Evolutionary conservation across 2,113 vertebrate genomes (phyloP), one percentile per base, ranked within the genome.

Genomic region (Lutjanus erythropterus): DNA sequence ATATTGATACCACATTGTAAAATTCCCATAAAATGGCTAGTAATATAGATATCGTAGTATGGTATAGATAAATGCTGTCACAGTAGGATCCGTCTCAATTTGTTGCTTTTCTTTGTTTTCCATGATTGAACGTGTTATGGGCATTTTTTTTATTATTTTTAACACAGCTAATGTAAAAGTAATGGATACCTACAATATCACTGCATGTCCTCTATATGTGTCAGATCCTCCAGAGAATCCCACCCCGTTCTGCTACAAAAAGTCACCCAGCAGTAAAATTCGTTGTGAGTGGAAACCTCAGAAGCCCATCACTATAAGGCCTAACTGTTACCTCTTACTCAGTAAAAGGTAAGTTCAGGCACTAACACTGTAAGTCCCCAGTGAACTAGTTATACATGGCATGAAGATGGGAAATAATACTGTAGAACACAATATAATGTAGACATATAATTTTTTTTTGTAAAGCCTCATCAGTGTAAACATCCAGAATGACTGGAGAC

Each of bases 181-280:
- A 25, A 39, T 27, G 16, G 23, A 27, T 50, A 5, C n/a, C n/a
- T 31, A n/a, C 16, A 29, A 4, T 53, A 29, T 56, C 3, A 12
- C 15, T 46, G 15, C 16, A 25, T 50, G 27, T 58, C 6, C 35
- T 61, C 18, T 55, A 3, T 50, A 10, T 35, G 0, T 68, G 23
- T 61, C 68, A 96, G 95, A 89, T 11, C 79, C 89, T 81, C 93
- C 90, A 23, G 91, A 92, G 83, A 84, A 3, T 15, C 91, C 94
- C 11, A 74, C 1, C 0, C 44, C 95, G 64, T 83, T 37, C 31
- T 96, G 95, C 85, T 86, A 86, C 84, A 95, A 91, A 89, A 95
- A 55, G 81, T 93, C 90, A 0, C 94, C 91, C 10, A 90, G 81
- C 21, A 94, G 93, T 83, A 94, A 95, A 65, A 94, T 95, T 25